Evolutionary conservation across 2,113 vertebrate species (phyloP).

Genomic region (Crotophaga sulcirostris): DNA sequence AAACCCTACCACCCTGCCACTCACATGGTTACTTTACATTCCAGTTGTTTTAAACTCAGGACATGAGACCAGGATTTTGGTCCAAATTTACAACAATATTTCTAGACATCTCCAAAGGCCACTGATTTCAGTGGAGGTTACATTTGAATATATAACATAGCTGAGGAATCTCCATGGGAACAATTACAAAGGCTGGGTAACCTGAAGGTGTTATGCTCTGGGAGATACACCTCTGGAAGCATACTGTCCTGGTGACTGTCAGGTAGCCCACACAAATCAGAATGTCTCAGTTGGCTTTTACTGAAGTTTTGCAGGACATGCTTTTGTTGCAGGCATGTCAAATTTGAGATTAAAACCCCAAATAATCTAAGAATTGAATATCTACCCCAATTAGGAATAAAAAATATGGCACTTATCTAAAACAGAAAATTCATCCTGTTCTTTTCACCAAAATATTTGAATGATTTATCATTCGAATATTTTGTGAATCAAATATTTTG

Average conservation of each 20-base stretch:
- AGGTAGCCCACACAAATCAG: background rate
- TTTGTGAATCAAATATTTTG: background rate
- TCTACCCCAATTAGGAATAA: background rate
- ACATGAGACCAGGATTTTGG: background rate
- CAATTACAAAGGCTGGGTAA: background rate
- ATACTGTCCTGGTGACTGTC: background rate
- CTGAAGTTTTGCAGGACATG: background rate
- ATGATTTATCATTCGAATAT: background rate
- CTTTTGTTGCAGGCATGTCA: background rate
- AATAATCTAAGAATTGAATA: background rate
- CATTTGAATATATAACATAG: background rate
- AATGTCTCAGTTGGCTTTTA: background rate
- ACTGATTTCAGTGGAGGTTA: background rate
- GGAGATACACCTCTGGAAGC: background rate
- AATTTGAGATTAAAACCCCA: background rate
- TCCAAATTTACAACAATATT: accelerated
- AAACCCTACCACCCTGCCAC: background rate
- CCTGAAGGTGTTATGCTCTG: background rate
- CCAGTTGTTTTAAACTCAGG: background rate
- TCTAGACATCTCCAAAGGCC: background rate
- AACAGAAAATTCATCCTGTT: background rate
- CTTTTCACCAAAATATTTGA: background rate
- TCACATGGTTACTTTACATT: background rate
- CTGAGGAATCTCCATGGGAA: background rate
- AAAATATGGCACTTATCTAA: background rate